phyloP scores from a whole-genome alignment of 2,113 vertebrate species.

The Geococcyx californianus region DNA sequence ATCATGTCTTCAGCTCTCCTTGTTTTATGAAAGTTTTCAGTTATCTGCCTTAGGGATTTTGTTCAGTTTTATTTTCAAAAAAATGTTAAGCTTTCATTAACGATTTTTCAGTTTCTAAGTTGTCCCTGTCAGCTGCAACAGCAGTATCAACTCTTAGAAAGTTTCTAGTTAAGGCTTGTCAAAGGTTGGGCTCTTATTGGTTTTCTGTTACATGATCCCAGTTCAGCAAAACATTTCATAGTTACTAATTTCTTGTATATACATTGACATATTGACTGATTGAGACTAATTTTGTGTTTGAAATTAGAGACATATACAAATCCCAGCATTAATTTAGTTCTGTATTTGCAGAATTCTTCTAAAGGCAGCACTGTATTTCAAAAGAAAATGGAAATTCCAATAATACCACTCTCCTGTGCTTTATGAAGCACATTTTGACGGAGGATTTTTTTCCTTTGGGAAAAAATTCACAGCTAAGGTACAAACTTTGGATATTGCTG shows the following conservation, averaged over 20 bases:
- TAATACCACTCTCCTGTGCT: background rate
- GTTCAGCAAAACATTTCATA: background rate
- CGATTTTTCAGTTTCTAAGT: background rate
- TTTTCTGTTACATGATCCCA: background rate
- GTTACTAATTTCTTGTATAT: background rate
- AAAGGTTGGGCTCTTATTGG: background rate
- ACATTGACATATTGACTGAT: background rate
- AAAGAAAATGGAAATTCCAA: background rate
- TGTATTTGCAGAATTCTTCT: background rate
- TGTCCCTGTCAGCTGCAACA: background rate
- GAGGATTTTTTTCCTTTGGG: background rate
- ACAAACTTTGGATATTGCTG: background rate
- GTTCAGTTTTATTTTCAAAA: conserved; percentile 41
- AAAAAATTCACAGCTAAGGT: background rate
- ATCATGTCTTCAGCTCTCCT: background rate
- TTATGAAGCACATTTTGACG: background rate
- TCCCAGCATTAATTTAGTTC: background rate
- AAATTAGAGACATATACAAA: background rate
- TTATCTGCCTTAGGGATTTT: conserved; percentile 31
- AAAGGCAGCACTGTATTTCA: background rate
- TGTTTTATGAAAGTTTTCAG: conserved; percentile 26
- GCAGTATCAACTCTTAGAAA: background rate
- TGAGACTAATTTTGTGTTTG: background rate
- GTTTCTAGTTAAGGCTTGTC: background rate
- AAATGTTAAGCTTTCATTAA: conserved; percentile 34